Evolutionary conservation across 2,888 invertebrate genomes (phyloP), one percentile per base, ranked within the genome.

Genomic region (Andricus curvator): DNA sequence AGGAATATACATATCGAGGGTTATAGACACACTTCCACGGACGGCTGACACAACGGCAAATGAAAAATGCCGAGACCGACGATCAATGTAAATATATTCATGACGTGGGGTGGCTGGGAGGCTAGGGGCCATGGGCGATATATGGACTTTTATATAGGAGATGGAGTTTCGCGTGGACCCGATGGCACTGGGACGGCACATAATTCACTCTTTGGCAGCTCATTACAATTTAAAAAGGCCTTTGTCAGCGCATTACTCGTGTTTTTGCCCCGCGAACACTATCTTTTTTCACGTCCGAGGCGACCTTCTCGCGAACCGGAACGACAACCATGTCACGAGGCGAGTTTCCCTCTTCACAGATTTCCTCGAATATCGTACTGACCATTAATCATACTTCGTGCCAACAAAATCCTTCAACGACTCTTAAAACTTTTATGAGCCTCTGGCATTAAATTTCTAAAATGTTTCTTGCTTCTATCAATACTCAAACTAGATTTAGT

Each of bases 61-160:
- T 89, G 89, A 89, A 90, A 90, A 91, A 91, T 91, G 90, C 88
- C 88, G 91, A 90, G 90, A 90, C 89, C 88, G 89, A 88, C 92
- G 91, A 92, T 92, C 92, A 92, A 92, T 92, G 92, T 92, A 92
- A 92, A 92, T 92, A 92, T 92, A 92, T 92, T 92, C 92, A 92
- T 92, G 92, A 92, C 90, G 88, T 91, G 90, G 91, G 90, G 91
- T 91, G 90, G 91, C 88, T 64, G 64, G 83, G 83, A 74, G 81
- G 80, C 82, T 83, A 60, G 83, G 82, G 85, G 84, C 84, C 78
- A 80, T 67, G 70, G 70, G 68, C 51, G 62, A 66, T 78, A 82
- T 81, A 78, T 81, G 83, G 87, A 86, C 84, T 86, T 88, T 87
- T 88, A 86, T 82, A 74, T 85, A 85, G 84, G 85, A 89, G 82